These are phyloP conservation scores for Apamea sordens DNA, from an alignment of 2,888 invertebrate genomes.

Conservation along the genomic window DNA sequence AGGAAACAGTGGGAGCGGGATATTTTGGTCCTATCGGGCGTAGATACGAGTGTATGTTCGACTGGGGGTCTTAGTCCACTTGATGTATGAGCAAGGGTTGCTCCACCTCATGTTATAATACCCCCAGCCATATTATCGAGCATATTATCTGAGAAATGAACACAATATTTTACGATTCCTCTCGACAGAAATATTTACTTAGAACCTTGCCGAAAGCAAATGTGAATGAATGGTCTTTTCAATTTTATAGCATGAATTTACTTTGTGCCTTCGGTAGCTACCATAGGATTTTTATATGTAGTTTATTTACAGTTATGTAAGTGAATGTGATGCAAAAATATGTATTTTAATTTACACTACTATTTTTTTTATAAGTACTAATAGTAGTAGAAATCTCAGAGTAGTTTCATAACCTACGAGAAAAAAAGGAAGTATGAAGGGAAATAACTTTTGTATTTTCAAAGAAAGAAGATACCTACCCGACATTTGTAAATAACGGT, in stretches of 20 bases:
- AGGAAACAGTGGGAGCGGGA: conserved; percentile 75
- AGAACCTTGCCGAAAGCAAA: conserved; percentile 31
- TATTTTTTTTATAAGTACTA: background rate
- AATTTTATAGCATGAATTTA: conserved; percentile 25
- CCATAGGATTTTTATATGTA: background rate
- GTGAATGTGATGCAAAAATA: conserved; percentile 13
- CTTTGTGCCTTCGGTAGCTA: conserved; percentile 1
- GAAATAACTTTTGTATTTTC: background rate
- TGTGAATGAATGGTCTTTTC: conserved; percentile 48
- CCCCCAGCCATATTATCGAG: conserved; percentile 51
- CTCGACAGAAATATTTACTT: conserved; percentile 54
- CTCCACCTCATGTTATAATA: conserved; percentile 46
- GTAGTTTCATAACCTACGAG: background rate
- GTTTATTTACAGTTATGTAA: conserved; percentile 13
- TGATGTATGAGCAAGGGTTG: conserved; percentile 76
- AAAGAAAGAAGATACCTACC: background rate
- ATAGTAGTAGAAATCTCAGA: background rate
- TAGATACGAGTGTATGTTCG: conserved; percentile 75
- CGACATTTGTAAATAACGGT: conserved; percentile 38
- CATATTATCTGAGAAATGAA: conserved; percentile 49
- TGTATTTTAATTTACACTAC: background rate
- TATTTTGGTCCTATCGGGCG: conserved; percentile 77
- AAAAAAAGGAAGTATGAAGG: background rate
- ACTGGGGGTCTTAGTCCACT: conserved; percentile 73
- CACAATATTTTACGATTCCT: conserved; percentile 54